Percentiles rank a stretch among this genome's conserved stretches.
Evolutionary conservation across 2,888 invertebrate species (phyloP).

Genomic region (Uropetala carovei): DNA sequence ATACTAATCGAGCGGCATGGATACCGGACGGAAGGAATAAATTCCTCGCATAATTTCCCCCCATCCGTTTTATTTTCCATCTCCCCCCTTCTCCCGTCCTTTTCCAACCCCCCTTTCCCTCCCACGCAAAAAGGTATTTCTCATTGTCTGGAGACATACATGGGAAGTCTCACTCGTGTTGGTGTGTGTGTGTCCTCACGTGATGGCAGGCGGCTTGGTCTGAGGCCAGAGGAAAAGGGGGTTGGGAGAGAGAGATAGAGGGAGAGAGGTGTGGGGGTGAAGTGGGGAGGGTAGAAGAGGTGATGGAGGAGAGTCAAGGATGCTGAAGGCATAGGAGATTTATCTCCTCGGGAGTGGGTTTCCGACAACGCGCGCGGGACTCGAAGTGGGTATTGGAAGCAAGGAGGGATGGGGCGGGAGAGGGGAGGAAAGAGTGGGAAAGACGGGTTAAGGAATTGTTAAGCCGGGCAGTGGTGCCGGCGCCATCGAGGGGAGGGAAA

Average conservation of each 20-base stretch:
- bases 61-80: background rate
- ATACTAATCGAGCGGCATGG: constrained; percentile 33
- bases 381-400: background rate
- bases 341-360: constrained; percentile 18
- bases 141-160: constrained; percentile 59
- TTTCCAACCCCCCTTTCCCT: background rate
- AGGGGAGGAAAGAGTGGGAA: background rate
- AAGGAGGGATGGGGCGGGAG: background rate
- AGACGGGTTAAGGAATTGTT: background rate
- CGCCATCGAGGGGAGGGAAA: constrained; percentile 2
- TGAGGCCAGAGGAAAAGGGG: background rate
- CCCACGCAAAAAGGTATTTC: constrained; percentile 61
- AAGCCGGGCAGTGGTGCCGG: constrained; percentile 14
- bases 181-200: constrained; percentile 42
- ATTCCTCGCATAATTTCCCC: background rate
- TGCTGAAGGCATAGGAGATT: constrained; percentile 48
- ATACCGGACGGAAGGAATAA: constrained; percentile 51
- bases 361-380: constrained; percentile 42
- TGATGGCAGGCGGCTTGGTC: constrained; percentile 62
- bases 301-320: background rate
- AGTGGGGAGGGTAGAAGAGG: background rate
- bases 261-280: background rate
- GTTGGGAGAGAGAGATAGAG: background rate
- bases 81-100: background rate
- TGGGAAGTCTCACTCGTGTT: constrained; percentile 49